Conservation (phyloP, 1,140 invertebrate genomes). For the Choristoneura fumiferana region DNA sequence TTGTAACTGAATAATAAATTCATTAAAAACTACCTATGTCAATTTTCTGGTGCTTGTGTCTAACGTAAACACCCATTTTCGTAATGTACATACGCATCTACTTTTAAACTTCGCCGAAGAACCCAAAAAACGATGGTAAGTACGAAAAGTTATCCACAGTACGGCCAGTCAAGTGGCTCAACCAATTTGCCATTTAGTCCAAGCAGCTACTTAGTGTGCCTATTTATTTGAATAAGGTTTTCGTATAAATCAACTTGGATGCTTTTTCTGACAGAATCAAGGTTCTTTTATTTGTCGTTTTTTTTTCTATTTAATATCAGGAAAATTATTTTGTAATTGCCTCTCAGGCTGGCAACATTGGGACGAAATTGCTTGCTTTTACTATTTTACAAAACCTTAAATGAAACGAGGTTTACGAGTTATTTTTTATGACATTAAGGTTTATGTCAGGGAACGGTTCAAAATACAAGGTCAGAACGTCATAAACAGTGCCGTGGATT, state of each 20-base stretch:
- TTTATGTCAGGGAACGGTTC: neutral
- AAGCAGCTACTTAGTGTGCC: neutral
- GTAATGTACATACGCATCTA: no score
- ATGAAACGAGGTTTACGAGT: neutral
- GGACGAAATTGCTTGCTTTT: neutral
- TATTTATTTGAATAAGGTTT: neutral
- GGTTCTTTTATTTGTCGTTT: neutral
- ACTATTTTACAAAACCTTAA: neutral
- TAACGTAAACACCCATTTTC: no score
- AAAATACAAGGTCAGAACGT: neutral
- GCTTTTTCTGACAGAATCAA: neutral
- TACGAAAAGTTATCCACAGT: neutral
- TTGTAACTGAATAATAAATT: no score
- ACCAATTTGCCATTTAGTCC: slow-evolving; percentile 7
- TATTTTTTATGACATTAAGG: neutral
- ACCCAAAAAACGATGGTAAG: neutral
- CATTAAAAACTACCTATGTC: no score
- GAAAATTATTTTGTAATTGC: slow-evolving; percentile 1
- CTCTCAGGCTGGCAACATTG: neutral
- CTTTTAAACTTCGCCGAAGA: neutral
- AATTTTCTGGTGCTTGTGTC: no score
- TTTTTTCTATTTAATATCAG: neutral
- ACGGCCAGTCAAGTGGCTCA: neutral
- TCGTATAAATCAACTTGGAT: neutral
- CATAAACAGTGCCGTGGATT: no score